Base-by-base conservation (phyloP, 2,888 invertebrate species). In the Chrysina gloriosa region DNA sequence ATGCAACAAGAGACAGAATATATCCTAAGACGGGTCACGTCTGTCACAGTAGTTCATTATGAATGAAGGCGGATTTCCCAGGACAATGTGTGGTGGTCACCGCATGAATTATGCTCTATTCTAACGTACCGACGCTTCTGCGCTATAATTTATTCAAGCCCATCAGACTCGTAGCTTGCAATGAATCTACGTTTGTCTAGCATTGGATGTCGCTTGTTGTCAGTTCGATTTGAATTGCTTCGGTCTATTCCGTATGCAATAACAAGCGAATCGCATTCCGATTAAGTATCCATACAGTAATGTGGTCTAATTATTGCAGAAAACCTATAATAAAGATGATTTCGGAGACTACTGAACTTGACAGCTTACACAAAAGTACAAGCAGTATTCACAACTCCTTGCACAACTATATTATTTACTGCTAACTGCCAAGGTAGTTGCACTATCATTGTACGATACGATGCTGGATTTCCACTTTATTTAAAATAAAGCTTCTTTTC, bases 51-150 rank as follows among this genome's bases (percentile, higher is more conserved):
- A 72, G 71, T 76, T 73, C 72, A 76, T 76, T 73, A 76, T 76
- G 74, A 74, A 76, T 76, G 75, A 75, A 74, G 61, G 69, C 65
- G 75, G 74, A 76, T 76, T 76, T 76, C 75, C 76, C 76, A 70
- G 72, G 75, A 74, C 75, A 76, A 75, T 75, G 75, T 71, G 69
- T 71, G 68, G 72, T 74, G 76, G 75, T 75, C 74, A 69, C 65
- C 70, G 67, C 71, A 72, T 75, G 73, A 75, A 74, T 74, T 73
- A 75, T 74, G 72, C 68, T 69, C 69, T 64, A 63, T 70, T 56
- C 69, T 69, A 69, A 69, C 69, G 50, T 65, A 45, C 47, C 47
- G 56, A 52, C 69, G 68, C 54, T 48, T 50, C 58, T 48, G 25
- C 61, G 27, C 27, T 39, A 72, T 73, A 69, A 72, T 71, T 75